Percentiles rank a stretch among this genome's conserved stretches.
phyloP scores from a whole-genome alignment of 2,797 vertebrate genomes.

The Acanthurus tractus region DNA sequence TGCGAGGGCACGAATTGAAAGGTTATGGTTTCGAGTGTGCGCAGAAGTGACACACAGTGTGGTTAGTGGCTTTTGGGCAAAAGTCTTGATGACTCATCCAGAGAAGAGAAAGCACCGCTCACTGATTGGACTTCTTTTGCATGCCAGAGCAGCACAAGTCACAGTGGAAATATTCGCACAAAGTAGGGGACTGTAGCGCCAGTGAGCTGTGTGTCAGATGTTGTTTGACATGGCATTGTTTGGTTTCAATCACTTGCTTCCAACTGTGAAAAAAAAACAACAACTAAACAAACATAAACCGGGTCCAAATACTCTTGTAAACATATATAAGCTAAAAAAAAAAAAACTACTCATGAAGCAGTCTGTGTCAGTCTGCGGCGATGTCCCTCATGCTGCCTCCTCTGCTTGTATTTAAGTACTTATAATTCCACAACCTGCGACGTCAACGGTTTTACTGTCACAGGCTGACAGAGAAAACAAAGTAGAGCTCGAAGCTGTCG shows the following conservation, averaged over 20 bases:
- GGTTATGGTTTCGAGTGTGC: conserved; percentile 76
- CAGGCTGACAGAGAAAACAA: not conserved
- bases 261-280: not conserved
- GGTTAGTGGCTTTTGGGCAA: conserved; percentile 81
- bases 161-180: conserved; percentile 78
- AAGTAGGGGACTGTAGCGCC: conserved; percentile 40
- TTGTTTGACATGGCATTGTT: not conserved
- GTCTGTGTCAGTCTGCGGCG: not conserved
- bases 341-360: no score
- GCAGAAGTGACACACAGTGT: conserved; percentile 74
- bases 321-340: not conserved
- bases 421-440: conserved; percentile 7
- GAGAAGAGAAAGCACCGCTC: conserved; percentile 79
- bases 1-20: conserved; percentile 67
- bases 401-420: not conserved
- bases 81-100: conserved; percentile 76
- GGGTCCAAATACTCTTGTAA: not conserved
- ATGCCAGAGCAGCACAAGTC: conserved; percentile 42
- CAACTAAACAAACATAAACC: not conserved
- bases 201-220: not conserved
- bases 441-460: not conserved
- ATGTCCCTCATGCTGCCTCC: not conserved
- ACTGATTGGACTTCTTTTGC: conserved; percentile 51
- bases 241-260: conserved; percentile 12
- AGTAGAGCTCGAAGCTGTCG: not conserved